Base-by-base conservation (phyloP, 2,113 vertebrate species). In the Ciconia maguari region DNA sequence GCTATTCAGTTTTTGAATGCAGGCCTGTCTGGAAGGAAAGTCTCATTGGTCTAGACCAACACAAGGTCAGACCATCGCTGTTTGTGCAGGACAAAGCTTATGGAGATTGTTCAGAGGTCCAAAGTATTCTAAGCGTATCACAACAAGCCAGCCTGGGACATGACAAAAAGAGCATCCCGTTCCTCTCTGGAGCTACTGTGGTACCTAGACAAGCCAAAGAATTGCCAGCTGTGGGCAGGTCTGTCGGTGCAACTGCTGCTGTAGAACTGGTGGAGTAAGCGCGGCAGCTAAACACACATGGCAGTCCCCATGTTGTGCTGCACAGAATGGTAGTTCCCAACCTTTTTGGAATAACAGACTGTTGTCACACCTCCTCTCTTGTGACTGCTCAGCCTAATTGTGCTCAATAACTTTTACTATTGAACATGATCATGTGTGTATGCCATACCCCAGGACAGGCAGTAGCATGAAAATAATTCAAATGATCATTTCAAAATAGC, bases 11-110 rank as follows among this genome's bases (percentile, higher is more conserved):
- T 66, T 70, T 72, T 48, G 65, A 77, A 34, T 34, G 16, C 26
- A 55, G 30, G 16, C 52, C 41, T 55, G 2, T 42, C 65, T 83
- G 82, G 41, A 68, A 72, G 52, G 21, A 76, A 74, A 60, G 22
- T 24, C 57, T 49, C 38, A 32, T 32, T 15, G 32, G 14, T 41
- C 24, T 9, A 48, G 26, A 41, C 12, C 2, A 3, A 15, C 17
- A 26, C 27, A 57, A 54, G 32, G 10, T 69, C 29, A 42, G 42
- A 20, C 38, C 1, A 0, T 29, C 0, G 2, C 57, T 66, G 41
- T 32, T 36, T 58, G 42, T 1, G 2, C 32, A 61, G 21, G 27
- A 66, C 54, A 38, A 49, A 74, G n/a, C 30, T 51, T 78, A 42
- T 7, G 19, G 19, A 52, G 24, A 15, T 66, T 74, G n/a, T 61